Conservation (phyloP, 2,797 vertebrate species). For the Stomatorhinus walkeri region DNA sequence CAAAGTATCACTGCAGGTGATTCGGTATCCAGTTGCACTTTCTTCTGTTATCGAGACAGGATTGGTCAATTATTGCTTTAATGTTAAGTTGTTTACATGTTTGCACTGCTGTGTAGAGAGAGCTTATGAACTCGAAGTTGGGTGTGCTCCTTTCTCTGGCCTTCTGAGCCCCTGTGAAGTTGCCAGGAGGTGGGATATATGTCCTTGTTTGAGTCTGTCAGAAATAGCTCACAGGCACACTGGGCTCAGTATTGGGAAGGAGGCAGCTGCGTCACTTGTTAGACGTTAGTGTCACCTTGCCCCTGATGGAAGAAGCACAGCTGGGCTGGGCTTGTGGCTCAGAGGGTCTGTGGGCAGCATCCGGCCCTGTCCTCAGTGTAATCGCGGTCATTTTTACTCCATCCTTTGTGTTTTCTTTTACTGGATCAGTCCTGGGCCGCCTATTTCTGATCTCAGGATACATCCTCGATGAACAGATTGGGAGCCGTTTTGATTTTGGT, state of each 20-base stretch:
- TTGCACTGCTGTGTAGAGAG: not conserved
- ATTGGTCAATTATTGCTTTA: not conserved
- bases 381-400: not conserved
- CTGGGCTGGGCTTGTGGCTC: not conserved
- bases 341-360: not conserved
- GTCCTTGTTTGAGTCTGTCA: not conserved
- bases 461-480: not conserved
- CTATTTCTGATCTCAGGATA: not conserved
- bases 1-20: not conserved
- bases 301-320: not conserved
- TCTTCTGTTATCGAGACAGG: not conserved
- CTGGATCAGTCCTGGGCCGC: not conserved
- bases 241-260: not conserved
- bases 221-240: not conserved
- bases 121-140: not conserved
- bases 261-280: not conserved
- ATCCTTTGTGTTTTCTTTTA: not conserved
- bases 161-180: not conserved
- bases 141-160: not conserved
- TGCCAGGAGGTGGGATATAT: not conserved
- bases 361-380: not conserved
- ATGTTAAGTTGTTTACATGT: not conserved
- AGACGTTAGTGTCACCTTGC: not conserved
- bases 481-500: not conserved
- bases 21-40: not conserved